phyloP scores from a whole-genome alignment of 1,140 invertebrate species.

The Trichonephila inaurata region DNA sequence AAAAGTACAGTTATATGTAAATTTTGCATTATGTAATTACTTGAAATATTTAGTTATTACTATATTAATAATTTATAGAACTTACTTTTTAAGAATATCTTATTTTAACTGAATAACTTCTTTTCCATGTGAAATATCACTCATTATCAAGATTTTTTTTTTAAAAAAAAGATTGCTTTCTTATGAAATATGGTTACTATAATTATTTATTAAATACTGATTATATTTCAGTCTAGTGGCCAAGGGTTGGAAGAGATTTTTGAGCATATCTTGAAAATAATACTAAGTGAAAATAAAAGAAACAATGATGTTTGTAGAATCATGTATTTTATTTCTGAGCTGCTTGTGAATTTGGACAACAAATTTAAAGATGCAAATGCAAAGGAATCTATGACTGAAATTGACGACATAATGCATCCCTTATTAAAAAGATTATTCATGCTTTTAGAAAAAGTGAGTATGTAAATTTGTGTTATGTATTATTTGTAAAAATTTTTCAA shows the following conservation, averaged over 20 bases:
- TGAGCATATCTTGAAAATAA: slow-evolving; percentile 10
- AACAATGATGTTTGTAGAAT: slow-evolving; percentile 48
- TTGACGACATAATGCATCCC: slow-evolving; percentile 61
- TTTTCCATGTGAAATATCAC: too few relatives aligned
- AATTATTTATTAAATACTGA: neutral
- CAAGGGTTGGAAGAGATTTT: slow-evolving; percentile 58
- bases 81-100: too few relatives aligned
- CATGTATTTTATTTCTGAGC: slow-evolving; percentile 55
- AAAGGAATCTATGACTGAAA: neutral
- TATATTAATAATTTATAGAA: too few relatives aligned
- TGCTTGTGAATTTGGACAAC: slow-evolving; percentile 52
- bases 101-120: too few relatives aligned
- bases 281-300: slow-evolving; percentile 45
- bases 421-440: slow-evolving; percentile 46
- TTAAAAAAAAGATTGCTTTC: too few relatives aligned
- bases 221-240: slow-evolving; percentile 40
- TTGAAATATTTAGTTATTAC: too few relatives aligned
- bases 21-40: too few relatives aligned
- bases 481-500: too few relatives aligned
- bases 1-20: too few relatives aligned
- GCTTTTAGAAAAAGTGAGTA: slow-evolving; percentile 30
- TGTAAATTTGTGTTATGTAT: neutral
- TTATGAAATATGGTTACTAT: too few relatives aligned
- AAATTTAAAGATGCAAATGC: slow-evolving; percentile 29
- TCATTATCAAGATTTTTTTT: too few relatives aligned